These are phyloP conservation scores for Prionailurus viverrinus DNA, from an alignment of 2,113 vertebrate genomes.

Conservation along the genomic window DNA sequence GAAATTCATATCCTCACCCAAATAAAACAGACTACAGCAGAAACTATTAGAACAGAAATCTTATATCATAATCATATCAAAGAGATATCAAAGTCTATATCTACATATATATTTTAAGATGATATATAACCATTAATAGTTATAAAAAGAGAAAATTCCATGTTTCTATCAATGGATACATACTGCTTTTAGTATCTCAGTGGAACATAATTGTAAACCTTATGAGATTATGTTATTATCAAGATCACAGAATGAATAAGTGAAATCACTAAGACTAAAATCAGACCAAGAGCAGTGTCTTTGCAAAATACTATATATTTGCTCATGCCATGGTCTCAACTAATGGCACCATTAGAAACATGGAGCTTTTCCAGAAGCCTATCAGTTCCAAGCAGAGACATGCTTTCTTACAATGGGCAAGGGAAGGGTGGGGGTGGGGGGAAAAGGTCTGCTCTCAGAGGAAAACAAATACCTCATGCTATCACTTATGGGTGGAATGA, in stretches of 20 bases:
- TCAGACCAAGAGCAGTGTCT: not conserved
- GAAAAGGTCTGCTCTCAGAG: not conserved
- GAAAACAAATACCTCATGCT: not conserved
- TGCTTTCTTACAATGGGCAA: not conserved
- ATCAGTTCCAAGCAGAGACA: not conserved
- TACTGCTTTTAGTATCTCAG: not conserved
- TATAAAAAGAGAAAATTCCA: not conserved
- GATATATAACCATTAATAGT: not conserved
- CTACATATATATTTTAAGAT: not conserved
- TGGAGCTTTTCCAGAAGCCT: not conserved
- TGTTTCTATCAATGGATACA: not conserved
- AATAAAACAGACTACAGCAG: not conserved
- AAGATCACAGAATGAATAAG: not conserved
- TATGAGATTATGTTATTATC: not conserved
- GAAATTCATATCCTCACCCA: not conserved
- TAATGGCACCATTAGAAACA: not conserved
- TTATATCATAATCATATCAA: not conserved
- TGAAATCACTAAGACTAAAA: not conserved
- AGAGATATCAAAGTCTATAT: not conserved
- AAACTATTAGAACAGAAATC: not conserved
- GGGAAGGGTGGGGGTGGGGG: too few relatives aligned
- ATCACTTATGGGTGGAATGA: not conserved
- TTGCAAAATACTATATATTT: not conserved
- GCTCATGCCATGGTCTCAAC: not conserved
- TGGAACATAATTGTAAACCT: not conserved